Evolutionary conservation across 2,888 invertebrate genomes (phyloP).

Genomic region (Sinelater perroti): DNA sequence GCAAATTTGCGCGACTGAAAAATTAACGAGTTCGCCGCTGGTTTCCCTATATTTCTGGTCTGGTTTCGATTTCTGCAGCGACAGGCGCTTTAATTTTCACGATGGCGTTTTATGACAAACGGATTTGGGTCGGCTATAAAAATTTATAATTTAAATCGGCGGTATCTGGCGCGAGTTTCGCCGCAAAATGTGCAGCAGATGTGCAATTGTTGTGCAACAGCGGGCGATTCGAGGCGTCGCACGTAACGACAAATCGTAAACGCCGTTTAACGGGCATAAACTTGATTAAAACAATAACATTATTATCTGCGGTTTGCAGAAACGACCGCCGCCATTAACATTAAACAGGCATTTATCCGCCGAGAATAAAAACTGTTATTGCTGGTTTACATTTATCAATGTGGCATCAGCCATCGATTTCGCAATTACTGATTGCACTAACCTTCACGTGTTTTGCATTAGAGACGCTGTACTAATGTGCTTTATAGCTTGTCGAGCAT

Average conservation of each 20-base stretch:
- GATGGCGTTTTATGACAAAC: no score
- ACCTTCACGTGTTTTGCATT: conserved; percentile 3
- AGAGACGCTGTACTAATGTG: conserved; percentile 1
- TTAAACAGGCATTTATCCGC: neutral
- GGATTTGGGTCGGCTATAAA: no score
- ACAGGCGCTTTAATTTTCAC: no score
- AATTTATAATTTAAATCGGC: no score
- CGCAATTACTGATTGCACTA: conserved; percentile 2
- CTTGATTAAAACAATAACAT: neutral
- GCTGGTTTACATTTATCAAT: conserved; percentile 4
- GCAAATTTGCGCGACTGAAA: neutral
- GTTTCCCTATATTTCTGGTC: neutral
- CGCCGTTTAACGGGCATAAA: no score
- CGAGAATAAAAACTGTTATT: neutral
- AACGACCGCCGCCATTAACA: conserved; percentile 1
- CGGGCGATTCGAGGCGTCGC: no score
- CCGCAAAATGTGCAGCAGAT: no score
- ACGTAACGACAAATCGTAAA: no score
- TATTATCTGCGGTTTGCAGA: neutral
- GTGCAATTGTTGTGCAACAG: no score
- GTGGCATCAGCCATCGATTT: neutral
- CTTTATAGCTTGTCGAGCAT: neutral
- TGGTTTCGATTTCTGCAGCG: no score
- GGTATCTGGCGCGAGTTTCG: no score
- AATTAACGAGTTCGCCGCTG: neutral